Base-by-base conservation (phyloP, 2,888 invertebrate species). In the Tetropium fuscum region DNA sequence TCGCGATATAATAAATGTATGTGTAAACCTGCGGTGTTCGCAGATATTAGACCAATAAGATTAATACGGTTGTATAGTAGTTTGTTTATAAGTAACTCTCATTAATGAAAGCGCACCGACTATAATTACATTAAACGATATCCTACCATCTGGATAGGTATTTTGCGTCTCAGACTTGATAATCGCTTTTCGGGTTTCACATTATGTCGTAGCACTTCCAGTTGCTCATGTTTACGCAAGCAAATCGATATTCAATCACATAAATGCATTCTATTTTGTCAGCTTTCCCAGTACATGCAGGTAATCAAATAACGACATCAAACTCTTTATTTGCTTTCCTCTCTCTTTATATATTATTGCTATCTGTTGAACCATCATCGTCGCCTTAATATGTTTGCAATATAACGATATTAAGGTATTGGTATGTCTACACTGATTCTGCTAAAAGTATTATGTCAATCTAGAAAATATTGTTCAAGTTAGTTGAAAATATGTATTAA, bases 211-310 rank as follows among this genome's bases (percentile, higher is more conserved):
- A 58, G 55, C 63, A 67, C 63, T 63, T 59, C 38, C 63, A 66
- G 61, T 63, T 69, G 62, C 62, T 69, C 66, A 65, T 73, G 69
- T 74, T 75, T 74, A 71, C 74, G 68, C 72, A 76, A 73, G 68
- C 73, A 72, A 77, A 78, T 78, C 78, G 77, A 78, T 78, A 78
- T 75, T 77, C 77, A 78, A 78, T 78, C 76, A 74, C 71, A 69
- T 71, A 76, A 77, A 76, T 76, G 78, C 75, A 74, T 72, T 73
- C 68, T 61, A 69, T 73, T 72, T 71, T 72, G 70, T 70, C 73
- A 70, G 63, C 65, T 65, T 60, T 65, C 59, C 58, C 66, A 65
- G 61, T 67, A 69, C 65, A 70, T 69, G 70, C 69, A 70, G 67
- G 70, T 73, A 70, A 73, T 73, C 72, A 72, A 73, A 71, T 73